A percentile compares a stretch with the other conserved stretches of the same genome.
These are phyloP conservation scores for Linyphia triangularis DNA, from an alignment of 2,888 invertebrate genomes.

Conservation along the genomic window DNA sequence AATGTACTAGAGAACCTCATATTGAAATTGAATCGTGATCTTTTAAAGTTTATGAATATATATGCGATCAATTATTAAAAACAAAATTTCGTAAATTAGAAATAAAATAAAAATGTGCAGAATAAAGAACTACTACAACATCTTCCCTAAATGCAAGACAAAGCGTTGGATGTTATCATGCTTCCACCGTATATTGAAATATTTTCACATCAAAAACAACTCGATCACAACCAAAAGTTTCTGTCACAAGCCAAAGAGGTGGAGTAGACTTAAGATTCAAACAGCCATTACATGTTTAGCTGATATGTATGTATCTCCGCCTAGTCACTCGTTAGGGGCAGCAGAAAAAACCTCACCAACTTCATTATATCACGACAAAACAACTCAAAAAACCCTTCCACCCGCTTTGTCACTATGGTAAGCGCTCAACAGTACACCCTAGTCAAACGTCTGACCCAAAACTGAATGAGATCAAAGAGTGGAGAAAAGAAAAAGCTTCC, in stretches of 20 bases:
- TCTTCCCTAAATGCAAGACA: too few species aligned
- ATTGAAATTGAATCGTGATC: too few species aligned
- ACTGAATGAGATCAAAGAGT: constrained; percentile 59
- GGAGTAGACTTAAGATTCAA: neutral
- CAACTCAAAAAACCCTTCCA: neutral
- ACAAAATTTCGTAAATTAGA: too few species aligned
- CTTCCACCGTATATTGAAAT: neutral
- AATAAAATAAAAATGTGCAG: too few species aligned
- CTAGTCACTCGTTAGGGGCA: neutral
- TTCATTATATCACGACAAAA: constrained; percentile 11
- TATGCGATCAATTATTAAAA: too few species aligned
- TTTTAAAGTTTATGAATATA: too few species aligned
- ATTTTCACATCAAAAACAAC: neutral
- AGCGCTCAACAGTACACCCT: constrained; percentile 62
- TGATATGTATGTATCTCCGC: neutral
- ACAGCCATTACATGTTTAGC: neutral
- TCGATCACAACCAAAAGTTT: neutral
- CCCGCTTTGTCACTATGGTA: neutral
- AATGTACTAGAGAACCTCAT: too few species aligned
- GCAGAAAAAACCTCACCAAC: neutral
- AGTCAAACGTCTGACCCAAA: constrained; percentile 66
- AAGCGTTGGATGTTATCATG: too few species aligned
- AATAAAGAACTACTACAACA: too few species aligned
- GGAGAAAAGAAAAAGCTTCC: neutral
- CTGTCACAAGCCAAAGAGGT: neutral